Base-by-base conservation (phyloP, 2,113 vertebrate species). In the Ophthalmolycus amberensis region DNA sequence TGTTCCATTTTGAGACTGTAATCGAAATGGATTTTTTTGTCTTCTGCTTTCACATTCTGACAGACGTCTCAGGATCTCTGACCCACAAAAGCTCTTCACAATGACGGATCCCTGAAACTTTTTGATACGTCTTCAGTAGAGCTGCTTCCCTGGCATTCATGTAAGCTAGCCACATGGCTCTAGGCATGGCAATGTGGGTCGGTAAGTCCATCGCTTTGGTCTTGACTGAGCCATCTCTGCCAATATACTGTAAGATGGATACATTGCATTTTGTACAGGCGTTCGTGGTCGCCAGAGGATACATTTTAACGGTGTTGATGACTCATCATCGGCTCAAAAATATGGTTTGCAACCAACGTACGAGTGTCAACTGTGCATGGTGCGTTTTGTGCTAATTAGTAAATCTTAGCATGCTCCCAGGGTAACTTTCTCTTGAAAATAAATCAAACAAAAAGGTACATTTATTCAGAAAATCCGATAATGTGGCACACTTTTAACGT, bases 21-120 rank as follows among this genome's bases (percentile, higher is more conserved):
- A 93, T 87, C 15, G 62, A 89, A 91, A 91, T 89, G 67, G 89
- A 91, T 89, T 92, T 91, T 92, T 91, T 91, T 89, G 64, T 66
- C 75, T 11, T 76, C 50, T 46, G 38, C 75, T 50, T 66, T 72
- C 79, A 54, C 71, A 46, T 83, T 78, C 15, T 75, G 82, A 79
- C 77, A 9, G 72, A 73, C 79, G 50, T 50, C 46, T 32, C 22
- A 72, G 69, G 63, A 77, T 65, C 46, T 46, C 25, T 54, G 75
- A 58, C 52, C 76, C 73, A 20, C 73, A 20, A 0, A 69, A 69
- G 65, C 56, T 54, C 64, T 48, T 68, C 9, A 27, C 62, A 75
- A 18, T 69, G 65, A 70, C 6, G 3, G 32, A 34, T 71, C 20
- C 64, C 40, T n/a, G 6, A 74, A 71, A 80, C 62, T 79, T 77